Conservation (phyloP, 2,888 invertebrate genomes). For the Idaea biselata region DNA sequence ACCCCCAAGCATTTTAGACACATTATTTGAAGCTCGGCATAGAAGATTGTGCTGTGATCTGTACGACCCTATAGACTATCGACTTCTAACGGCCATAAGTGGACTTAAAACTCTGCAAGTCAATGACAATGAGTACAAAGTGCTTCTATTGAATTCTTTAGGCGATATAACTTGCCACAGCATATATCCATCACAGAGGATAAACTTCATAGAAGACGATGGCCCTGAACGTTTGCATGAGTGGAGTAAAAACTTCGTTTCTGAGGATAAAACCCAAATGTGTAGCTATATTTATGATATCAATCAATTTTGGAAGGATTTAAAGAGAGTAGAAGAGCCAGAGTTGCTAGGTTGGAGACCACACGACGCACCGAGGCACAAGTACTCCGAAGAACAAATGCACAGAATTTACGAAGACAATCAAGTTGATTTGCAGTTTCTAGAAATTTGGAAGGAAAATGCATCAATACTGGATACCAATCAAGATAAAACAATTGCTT, state of each 20-base stretch:
- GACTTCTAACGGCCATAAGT: conserved; percentile 54
- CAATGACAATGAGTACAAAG: conserved; percentile 49
- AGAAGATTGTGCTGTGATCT: conserved; percentile 55
- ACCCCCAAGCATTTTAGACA: conserved; percentile 56
- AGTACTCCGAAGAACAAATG: conserved; percentile 57
- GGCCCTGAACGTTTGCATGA: conserved; percentile 48
- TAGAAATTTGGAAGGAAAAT: conserved; percentile 55
- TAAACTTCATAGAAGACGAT: conserved; percentile 54
- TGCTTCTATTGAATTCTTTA: conserved; percentile 63
- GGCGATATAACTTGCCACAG: conserved; percentile 66
- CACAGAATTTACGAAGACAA: conserved; percentile 51
- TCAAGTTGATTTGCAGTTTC: conserved; percentile 54
- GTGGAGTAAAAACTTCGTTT: conserved; percentile 53
- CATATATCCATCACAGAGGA: conserved; percentile 55
- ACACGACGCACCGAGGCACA: conserved; percentile 16
- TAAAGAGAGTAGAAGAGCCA: conserved; percentile 52
- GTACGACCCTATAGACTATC: conserved; percentile 51
- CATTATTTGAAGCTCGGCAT: conserved; percentile 50
- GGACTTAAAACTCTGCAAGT: conserved; percentile 49
- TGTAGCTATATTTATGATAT: conserved; percentile 54
- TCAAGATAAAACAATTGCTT: conserved; percentile 24
- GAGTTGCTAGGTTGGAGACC: conserved; percentile 38
- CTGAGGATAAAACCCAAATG: conserved; percentile 42
- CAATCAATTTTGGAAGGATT: conserved; percentile 46
- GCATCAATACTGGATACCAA: conserved; percentile 18